A percentile compares a stretch with the other conserved stretches of the same genome.
phyloP scores from a whole-genome alignment of 2,888 invertebrate genomes.

The Pasiphila rectangulata region DNA sequence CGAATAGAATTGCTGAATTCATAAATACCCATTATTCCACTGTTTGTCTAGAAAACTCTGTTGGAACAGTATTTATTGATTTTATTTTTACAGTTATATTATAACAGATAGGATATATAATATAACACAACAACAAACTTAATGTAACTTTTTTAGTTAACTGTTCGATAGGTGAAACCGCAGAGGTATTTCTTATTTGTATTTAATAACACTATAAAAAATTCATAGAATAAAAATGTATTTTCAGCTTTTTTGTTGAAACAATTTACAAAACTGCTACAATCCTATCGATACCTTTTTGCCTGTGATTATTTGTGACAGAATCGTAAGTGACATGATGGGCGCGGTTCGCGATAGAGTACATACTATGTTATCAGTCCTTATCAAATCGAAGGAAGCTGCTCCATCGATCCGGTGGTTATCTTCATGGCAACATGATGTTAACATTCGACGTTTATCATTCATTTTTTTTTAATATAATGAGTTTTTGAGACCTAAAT shows the following conservation, averaged over 20 bases:
- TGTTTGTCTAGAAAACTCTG: too few relatives aligned
- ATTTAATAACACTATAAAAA: too few relatives aligned
- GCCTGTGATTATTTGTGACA: slow-evolving; percentile 37
- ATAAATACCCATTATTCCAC: slow-evolving; percentile 1
- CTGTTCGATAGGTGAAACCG: too few relatives aligned
- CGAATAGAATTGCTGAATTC: not conserved
- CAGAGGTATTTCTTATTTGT: too few relatives aligned
- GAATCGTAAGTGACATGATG: slow-evolving; percentile 47
- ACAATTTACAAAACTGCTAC: not conserved
- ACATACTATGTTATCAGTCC: slow-evolving; percentile 63
- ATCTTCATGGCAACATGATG: slow-evolving; percentile 22
- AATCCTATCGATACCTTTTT: slow-evolving; percentile 14
- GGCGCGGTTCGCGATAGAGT: slow-evolving; percentile 59
- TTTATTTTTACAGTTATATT: too few relatives aligned
- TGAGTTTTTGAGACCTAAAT: not conserved
- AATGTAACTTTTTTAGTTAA: too few relatives aligned
- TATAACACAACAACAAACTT: too few relatives aligned
- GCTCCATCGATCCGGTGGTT: slow-evolving; percentile 54
- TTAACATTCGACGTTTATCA: too few relatives aligned
- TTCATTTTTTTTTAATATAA: too few relatives aligned
- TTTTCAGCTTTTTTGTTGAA: not conserved
- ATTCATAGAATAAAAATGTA: too few relatives aligned
- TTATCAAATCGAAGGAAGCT: slow-evolving; percentile 58
- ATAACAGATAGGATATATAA: too few relatives aligned
- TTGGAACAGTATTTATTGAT: too few relatives aligned